Conservation (phyloP, 2,888 invertebrate species). For the Ypsolopha sequella region DNA sequence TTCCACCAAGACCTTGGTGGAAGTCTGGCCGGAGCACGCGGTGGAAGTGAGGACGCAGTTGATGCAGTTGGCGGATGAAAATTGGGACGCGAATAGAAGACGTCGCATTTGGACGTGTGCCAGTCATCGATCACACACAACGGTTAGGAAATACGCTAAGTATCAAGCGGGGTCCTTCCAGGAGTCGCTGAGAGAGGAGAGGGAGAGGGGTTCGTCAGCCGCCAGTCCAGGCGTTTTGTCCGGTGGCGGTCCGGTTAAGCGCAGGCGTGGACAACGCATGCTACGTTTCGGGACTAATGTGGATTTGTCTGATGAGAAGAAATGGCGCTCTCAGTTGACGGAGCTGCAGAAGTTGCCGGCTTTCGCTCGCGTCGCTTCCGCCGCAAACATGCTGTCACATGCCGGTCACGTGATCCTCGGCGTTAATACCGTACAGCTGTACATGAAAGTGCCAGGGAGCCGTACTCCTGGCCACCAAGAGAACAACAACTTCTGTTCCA, state of each 20-base stretch:
- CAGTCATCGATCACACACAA: slow-evolving; percentile 94
- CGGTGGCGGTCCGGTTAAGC: slow-evolving; percentile 32
- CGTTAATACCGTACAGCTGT: slow-evolving; percentile 99
- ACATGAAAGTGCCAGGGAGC: slow-evolving; percentile 97
- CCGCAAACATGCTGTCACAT: slow-evolving; percentile 98
- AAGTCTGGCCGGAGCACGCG: slow-evolving; percentile 95
- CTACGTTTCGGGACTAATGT: slow-evolving; percentile 97
- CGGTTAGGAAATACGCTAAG: slow-evolving; percentile 97
- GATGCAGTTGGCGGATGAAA: slow-evolving; percentile 96
- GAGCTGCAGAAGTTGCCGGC: slow-evolving; percentile 97
- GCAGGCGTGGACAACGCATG: slow-evolving; percentile 51
- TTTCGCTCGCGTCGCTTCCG: slow-evolving; percentile 98
- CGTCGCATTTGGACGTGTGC: slow-evolving; percentile 95
- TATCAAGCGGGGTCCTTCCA: slow-evolving; percentile 99
- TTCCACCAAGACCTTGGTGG: slow-evolving; percentile 97
- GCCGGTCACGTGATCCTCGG: slow-evolving; percentile 98
- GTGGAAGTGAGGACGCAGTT: slow-evolving; percentile 95
- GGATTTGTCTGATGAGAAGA: slow-evolving; percentile 96
- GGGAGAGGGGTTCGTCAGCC: slow-evolving; percentile 38
- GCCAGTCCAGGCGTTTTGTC: slow-evolving; percentile 25
- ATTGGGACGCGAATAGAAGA: slow-evolving; percentile 88
- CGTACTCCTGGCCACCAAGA: slow-evolving; percentile 98
- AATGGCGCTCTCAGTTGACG: slow-evolving; percentile 94
- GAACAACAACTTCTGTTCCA: slow-evolving; percentile 98
- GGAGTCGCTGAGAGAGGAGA: slow-evolving; percentile 81